Percentiles rank a stretch among this genome's conserved stretches.
Evolutionary conservation across 1,140 invertebrate genomes (phyloP).

Genomic region (Temnothorax nylanderi): DNA sequence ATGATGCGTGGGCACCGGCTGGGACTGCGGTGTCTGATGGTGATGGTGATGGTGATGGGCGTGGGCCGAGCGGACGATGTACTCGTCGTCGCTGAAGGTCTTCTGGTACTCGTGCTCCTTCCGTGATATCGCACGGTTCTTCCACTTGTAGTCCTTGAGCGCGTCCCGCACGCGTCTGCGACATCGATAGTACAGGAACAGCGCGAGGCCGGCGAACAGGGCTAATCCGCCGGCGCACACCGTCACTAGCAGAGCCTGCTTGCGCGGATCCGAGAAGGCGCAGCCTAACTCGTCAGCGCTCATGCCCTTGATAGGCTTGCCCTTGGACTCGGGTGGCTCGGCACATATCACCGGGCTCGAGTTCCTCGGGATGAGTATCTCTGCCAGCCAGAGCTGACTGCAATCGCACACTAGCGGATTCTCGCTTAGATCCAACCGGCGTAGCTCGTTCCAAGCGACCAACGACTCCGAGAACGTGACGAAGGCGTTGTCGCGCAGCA

Average conservation of each 20-base stretch:
- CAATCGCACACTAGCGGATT: conserved; percentile 95
- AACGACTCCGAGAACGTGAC: conserved; percentile 90
- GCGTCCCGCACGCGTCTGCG: conserved; percentile 91
- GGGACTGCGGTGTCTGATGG: conserved; percentile 70
- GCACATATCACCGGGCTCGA: conserved; percentile 91
- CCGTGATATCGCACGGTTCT: conserved; percentile 90
- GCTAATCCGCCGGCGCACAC: conserved; percentile 90
- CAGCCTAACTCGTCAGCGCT: conserved; percentile 92
- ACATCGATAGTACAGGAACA: conserved; percentile 92
- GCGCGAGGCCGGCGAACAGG: conserved; percentile 88
- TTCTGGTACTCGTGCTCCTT: conserved; percentile 96
- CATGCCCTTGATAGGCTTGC: conserved; percentile 89
- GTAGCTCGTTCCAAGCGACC: conserved; percentile 92
- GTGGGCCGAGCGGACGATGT: conserved; percentile 88
- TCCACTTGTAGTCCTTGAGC: conserved; percentile 93
- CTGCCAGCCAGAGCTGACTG: conserved; percentile 91
- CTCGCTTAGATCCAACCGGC: conserved; percentile 91
- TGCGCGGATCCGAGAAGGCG: conserved; percentile 89
- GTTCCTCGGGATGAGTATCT: conserved; percentile 90
- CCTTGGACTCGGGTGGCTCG: conserved; percentile 89
- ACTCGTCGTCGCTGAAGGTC: conserved; percentile 94
- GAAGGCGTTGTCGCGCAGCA: conserved; percentile 92
- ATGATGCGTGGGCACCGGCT: conserved; percentile 85
- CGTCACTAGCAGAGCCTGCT: conserved; percentile 92
- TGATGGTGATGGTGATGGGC: conserved; percentile 78